phyloP scores from a whole-genome alignment of 2,888 invertebrate species.

The Lobophora halterata region DNA sequence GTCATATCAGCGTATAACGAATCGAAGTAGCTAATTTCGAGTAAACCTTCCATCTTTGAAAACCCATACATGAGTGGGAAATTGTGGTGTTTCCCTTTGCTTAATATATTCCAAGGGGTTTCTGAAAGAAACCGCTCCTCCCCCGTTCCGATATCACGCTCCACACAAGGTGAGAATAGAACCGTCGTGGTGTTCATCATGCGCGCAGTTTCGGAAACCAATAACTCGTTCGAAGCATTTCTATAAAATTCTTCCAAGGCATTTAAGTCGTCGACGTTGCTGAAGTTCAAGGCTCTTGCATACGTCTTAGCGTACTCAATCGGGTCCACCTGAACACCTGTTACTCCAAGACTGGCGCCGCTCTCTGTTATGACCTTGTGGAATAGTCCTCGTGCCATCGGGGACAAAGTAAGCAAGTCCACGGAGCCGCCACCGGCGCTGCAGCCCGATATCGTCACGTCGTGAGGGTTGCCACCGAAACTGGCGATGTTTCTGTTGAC shows the following conservation, averaged over 20 bases:
- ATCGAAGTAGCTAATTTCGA: background rate
- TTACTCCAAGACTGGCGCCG: constrained; percentile 12
- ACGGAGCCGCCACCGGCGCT: constrained; percentile 24
- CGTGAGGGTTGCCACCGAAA: constrained; percentile 31
- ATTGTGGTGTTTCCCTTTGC: constrained; percentile 9
- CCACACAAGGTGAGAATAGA: constrained; percentile 17
- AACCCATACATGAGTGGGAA: constrained; percentile 13
- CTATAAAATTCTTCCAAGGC: constrained; percentile 27
- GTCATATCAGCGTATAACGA: constrained; percentile 4
- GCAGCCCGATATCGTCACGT: constrained; percentile 25
- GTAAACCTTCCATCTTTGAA: constrained; percentile 6
- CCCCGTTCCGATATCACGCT: constrained; percentile 8
- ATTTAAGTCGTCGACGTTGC: constrained; percentile 17
- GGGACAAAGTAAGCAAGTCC: constrained; percentile 23
- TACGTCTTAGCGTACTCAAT: constrained; percentile 13
- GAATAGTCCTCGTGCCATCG: constrained; percentile 23
- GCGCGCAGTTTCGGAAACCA: background rate
- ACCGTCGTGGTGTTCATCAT: background rate
- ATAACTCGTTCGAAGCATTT: constrained; percentile 10
- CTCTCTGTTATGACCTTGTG: constrained; percentile 28
- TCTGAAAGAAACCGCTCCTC: constrained; percentile 13
- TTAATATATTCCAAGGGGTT: constrained; percentile 7
- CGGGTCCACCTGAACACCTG: constrained; percentile 6
- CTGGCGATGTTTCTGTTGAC: constrained; percentile 26
- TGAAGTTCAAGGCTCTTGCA: constrained; percentile 15